Base-by-base conservation (phyloP, 2,113 vertebrate species). In the Crotalus tigris region DNA sequence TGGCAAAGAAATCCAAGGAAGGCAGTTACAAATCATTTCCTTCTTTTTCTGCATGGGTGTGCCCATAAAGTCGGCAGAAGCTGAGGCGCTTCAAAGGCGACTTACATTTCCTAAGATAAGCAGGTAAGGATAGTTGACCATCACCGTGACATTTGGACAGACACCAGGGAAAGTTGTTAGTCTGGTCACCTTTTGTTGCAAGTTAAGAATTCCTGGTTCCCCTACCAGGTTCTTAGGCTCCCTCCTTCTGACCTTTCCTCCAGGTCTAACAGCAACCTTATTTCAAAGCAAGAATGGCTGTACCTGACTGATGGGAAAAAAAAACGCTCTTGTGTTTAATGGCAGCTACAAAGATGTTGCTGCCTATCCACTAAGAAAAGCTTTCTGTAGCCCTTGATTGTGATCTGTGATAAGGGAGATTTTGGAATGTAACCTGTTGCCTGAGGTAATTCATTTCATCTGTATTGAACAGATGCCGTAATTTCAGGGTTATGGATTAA, bases 401-500 rank as follows among this genome's bases (percentile, higher is more conserved):
- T 75, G 86, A 54, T 53, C 44, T 8, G 1, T 0, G 3, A 95
- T 46, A 44, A 93, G 92, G 92, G 55, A 95, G 85, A 92, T 89
- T 5, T 94, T 93, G 94, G 95, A 97, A 96, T 58, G 93, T 95
- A 93, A 96, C 96, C 94, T 96, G 96, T 96, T 95, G 97, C 95
- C 94, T 95, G 93, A 95, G 93, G 95, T 96, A 95, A 97, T 97
- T 97, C 96, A 95, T 97, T 96, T 96, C 91, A 92, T 96, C 95
- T 93, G 93, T 95, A 97, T 95, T 94, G 95, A 96, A 96, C 96
- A 96, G 96, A 96, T 96, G 95, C 95, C 94, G 96, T 95, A 97
- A 96, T 95, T 96, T 94, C 95, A 94, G 95, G 95, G 96, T 95
- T 97, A 95, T 94, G 93, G 97, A 96, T 96, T 96, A 96, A 97